Evolutionary conservation across 1,140 invertebrate genomes (phyloP).

Genomic region (Bombus sylvicola): DNA sequence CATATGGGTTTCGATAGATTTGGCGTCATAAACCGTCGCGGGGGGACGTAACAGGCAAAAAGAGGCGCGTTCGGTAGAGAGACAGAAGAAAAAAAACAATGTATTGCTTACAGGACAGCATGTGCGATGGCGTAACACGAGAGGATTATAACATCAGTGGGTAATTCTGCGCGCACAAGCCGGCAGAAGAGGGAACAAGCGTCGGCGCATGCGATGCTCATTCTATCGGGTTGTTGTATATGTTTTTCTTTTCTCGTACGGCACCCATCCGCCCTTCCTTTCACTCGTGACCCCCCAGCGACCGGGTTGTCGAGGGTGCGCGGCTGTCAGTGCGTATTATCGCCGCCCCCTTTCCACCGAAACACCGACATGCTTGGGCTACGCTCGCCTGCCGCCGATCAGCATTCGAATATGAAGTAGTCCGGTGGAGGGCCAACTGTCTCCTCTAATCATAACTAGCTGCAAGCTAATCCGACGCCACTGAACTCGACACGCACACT

Average conservation of each 20-base stretch:
- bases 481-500: constrained; percentile 50
- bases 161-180: constrained; percentile 71
- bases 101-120: constrained; percentile 77
- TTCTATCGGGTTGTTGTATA: constrained; percentile 73
- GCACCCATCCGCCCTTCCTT: constrained; percentile 49
- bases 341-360: constrained; percentile 66
- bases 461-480: constrained; percentile 72
- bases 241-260: constrained; percentile 68
- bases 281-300: constrained; percentile 56
- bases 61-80: neutral
- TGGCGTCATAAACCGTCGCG: constrained; percentile 29
- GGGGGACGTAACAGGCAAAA: neutral
- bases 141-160: constrained; percentile 83
- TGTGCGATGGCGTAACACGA: constrained; percentile 81
- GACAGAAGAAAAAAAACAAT: constrained; percentile 66
- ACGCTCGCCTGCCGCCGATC: constrained; percentile 44
- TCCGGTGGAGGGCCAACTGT: constrained; percentile 76
- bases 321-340: constrained; percentile 81
- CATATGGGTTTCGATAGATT: constrained; percentile 65
- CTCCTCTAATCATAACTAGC: constrained; percentile 80
- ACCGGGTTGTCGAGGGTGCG: constrained; percentile 70
- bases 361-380: constrained; percentile 23
- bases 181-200: constrained; percentile 22
- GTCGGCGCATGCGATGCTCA: constrained; percentile 71
- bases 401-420: constrained; percentile 68